phyloP scores from a whole-genome alignment of 2,888 invertebrate genomes.

The Lypha dubia region DNA sequence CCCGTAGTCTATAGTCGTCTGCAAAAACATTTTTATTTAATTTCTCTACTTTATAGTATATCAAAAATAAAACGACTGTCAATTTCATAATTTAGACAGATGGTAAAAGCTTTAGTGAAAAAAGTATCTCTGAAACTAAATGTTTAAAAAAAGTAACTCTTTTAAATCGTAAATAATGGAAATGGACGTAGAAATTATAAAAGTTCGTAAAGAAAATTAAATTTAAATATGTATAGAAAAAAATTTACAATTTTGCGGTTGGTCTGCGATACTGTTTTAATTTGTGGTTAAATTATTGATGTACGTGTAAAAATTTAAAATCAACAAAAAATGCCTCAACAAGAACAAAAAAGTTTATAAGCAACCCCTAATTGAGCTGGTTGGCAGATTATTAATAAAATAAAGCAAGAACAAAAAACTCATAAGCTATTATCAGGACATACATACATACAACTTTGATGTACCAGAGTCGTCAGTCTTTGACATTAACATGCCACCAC shows the following conservation, averaged over 20 bases:
- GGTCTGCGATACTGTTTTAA: conserved; percentile 61
- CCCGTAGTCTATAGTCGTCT: too few species aligned
- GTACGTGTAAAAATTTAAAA: conserved; percentile 44
- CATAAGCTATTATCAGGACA: conserved; percentile 1
- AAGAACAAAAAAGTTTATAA: conserved; percentile 13
- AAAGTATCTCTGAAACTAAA: conserved; percentile 26
- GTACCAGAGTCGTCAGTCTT: conserved; percentile 48
- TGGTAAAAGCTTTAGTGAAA: conserved; percentile 33
- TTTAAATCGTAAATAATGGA: conserved; percentile 43
- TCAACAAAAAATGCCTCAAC: conserved; percentile 6
- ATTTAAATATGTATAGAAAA: conserved; percentile 18
- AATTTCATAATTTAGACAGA: conserved; percentile 57
- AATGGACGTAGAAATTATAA: conserved; percentile 37
- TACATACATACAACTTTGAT: conserved; percentile 26
- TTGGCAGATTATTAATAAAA: conserved; percentile 59
- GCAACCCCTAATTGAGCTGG: conserved; percentile 60
- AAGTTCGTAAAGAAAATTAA: conserved; percentile 26
- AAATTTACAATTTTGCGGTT: conserved; percentile 51
- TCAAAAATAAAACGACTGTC: conserved; percentile 30
- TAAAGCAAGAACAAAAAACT: neutral
- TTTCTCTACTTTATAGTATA: neutral
- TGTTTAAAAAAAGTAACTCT: conserved; percentile 32
- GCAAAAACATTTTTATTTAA: too few species aligned
- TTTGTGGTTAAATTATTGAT: conserved; percentile 68
- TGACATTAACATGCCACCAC: conserved; percentile 65